Evolutionary conservation across 2,113 vertebrate species (phyloP), one percentile per base, ranked within the genome.

Genomic region (Salvator merianae): DNA sequence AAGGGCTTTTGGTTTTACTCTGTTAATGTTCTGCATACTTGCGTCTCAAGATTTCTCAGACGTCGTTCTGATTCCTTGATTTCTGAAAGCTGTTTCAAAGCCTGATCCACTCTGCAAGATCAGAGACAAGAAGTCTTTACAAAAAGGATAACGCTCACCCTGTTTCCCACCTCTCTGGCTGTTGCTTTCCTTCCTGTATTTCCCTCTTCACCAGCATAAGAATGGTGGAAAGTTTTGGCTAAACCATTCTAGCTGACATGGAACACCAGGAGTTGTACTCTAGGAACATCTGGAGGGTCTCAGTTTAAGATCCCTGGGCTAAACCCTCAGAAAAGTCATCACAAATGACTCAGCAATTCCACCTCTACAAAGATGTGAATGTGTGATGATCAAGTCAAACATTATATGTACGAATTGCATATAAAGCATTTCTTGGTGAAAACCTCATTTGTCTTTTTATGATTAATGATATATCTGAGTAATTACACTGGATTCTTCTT

Each of bases 71-170:
- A 93, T 74, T 91, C 89, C 40, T 90, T 90, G 34, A 94, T 87
- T 53, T 93, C 92, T 0, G 79, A 82, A 87, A 94, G 76, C 62
- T 93, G 91, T 75, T 97, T 98, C 84, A 98, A 78, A 1, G 96
- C 96, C 1, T 62, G 95, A 86, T 98, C 97, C 82, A 98, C 96
- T 91, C 97, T 98, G 84, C 30, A 79, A 70, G 77, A 16, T 55
- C 32, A 18, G 18, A 50, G 66, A 3, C 2, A 10, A 30, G 24
- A 36, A 22, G 16, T 3, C 43, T 24, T 55, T 71, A 30, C 10
- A 77, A 69, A 13, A 79, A 16, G 26, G 5, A 13, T 6, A 55
- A 76, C 7, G 26, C 9, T 69, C 28, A 55, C 20, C 8, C 14
- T 1, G 20, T 7, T 34, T 38, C 20, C 8, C 14, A 26, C n/a